Percentiles rank a stretch among this genome's conserved stretches.
Conservation (phyloP, 2,113 vertebrate genomes). For the Nesoenas mayeri region DNA sequence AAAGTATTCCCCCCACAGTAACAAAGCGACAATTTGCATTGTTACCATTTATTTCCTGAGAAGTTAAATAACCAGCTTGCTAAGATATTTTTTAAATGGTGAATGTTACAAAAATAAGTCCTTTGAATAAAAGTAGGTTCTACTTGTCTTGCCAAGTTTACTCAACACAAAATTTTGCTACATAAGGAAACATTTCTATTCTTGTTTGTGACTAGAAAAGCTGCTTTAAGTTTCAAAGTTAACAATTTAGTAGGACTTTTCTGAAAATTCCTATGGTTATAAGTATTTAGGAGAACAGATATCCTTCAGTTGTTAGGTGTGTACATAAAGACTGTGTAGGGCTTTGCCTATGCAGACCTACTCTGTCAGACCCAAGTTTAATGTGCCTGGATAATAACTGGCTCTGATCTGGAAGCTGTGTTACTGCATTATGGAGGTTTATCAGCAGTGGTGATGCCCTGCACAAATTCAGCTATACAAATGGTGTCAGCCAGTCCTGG, state of each 20-base stretch:
- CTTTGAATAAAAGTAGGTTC: background rate
- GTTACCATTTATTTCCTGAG: background rate
- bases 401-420: background rate
- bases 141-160: background rate
- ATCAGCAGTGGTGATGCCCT: background rate
- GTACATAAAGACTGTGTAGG: background rate
- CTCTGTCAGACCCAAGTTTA: background rate
- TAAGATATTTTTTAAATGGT: background rate
- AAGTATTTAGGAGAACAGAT: background rate
- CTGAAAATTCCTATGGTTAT: background rate
- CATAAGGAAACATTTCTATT: background rate
- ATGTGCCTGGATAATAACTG: background rate
- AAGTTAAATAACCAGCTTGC: background rate
- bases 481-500: background rate
- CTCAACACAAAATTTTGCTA: background rate
- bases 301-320: background rate
- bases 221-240: background rate
- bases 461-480: background rate
- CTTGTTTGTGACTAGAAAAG: background rate
- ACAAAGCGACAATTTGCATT: background rate
- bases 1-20: background rate
- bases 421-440: accelerated
- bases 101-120: background rate
- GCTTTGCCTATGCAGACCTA: background rate
- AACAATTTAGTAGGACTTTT: background rate